Percentiles rank a stretch among this genome's conserved stretches.
phyloP scores from a whole-genome alignment of 2,113 vertebrate genomes.

The Dunckerocampus dactyliophorus region DNA sequence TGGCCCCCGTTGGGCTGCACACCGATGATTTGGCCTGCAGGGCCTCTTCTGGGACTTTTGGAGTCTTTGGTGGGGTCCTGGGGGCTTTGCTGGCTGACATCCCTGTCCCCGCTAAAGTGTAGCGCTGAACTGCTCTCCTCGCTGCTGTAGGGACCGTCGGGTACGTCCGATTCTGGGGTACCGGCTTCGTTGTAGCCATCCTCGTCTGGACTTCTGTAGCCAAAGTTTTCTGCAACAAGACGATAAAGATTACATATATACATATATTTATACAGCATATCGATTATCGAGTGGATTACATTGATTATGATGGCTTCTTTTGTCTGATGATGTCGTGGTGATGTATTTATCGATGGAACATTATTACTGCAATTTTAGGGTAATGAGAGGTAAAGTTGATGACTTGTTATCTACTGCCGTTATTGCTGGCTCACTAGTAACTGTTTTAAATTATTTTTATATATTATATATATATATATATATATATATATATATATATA shows the following conservation, averaged over 20 bases:
- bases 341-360: no score
- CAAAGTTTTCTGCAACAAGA: conserved; percentile 65
- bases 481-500: no score
- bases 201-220: conserved; percentile 75
- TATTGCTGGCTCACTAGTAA: no score
- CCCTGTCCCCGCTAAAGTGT: conserved; percentile 55
- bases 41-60: conserved; percentile 59
- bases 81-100: conserved; percentile 55
- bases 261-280: no score
- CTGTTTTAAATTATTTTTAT: no score
- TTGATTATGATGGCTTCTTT: no score
- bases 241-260: background rate
- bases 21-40: conserved; percentile 29
- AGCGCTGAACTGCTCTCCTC: conserved; percentile 77
- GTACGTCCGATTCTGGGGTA: conserved; percentile 75
- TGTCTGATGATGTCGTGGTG: no score
- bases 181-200: conserved; percentile 66
- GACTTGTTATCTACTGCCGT: no score
- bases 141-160: conserved; percentile 75
- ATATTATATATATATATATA: no score
- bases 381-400: no score
- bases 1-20: conserved; percentile 51
- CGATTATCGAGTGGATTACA: no score
- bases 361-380: no score
- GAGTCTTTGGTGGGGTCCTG: conserved; percentile 59